Conservation (phyloP, 2,797 vertebrate genomes). For the Chrysolophus pictus region DNA sequence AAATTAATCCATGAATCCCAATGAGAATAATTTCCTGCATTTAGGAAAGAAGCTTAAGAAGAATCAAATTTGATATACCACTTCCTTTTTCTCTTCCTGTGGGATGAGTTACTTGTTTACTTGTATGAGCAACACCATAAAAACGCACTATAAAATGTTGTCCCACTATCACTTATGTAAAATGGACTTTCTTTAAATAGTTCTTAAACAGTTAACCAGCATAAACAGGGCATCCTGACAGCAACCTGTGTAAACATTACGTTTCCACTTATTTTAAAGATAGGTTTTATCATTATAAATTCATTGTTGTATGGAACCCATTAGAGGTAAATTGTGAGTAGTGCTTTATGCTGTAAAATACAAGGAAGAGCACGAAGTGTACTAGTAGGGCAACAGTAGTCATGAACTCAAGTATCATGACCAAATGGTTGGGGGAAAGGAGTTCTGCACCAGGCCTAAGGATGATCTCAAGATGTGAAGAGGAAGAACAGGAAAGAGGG, state of each 20-base stretch:
- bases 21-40: constrained; percentile 41
- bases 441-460: not conserved
- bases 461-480: not conserved
- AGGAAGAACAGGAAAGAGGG: not conserved
- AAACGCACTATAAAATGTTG: constrained; percentile 58
- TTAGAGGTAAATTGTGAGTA: not conserved
- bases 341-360: not conserved
- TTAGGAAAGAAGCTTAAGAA: constrained; percentile 38
- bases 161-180: not conserved
- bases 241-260: not conserved
- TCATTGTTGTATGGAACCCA: not conserved
- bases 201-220: not conserved
- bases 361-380: not conserved
- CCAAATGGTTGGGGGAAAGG: not conserved
- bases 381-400: not conserved
- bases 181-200: constrained; percentile 18
- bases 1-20: not conserved
- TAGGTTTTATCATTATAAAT: not conserved
- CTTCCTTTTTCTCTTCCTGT: constrained; percentile 72
- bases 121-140: constrained; percentile 58
- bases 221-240: not conserved
- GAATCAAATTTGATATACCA: constrained; percentile 62
- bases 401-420: not conserved
- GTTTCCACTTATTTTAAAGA: constrained; percentile 5
- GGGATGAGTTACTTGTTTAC: constrained; percentile 66